A percentile compares a stretch with the other conserved stretches of the same genome.
phyloP scores from a whole-genome alignment of 2,888 invertebrate species.

The Pantelozetes paolii region DNA sequence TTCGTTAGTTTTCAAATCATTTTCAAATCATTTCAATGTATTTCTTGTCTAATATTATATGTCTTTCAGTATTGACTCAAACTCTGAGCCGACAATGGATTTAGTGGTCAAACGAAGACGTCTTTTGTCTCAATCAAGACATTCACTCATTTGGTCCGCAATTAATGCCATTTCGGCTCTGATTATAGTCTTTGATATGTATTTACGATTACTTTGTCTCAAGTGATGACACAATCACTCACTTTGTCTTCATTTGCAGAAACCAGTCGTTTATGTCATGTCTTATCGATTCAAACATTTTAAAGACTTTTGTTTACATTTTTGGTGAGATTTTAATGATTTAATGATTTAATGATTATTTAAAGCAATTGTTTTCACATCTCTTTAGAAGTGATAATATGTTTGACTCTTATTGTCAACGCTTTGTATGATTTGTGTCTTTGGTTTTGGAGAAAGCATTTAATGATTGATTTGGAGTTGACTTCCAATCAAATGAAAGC shows the following conservation, averaged over 20 bases:
- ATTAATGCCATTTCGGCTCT: constrained; percentile 36
- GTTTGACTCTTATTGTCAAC: constrained; percentile 36
- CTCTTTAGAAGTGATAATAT: constrained; percentile 17
- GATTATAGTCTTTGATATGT: constrained; percentile 42
- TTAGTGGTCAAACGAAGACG: constrained; percentile 18
- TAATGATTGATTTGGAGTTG: constrained; percentile 42
- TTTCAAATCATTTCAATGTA: too few relatives aligned
- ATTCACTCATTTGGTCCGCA: constrained; percentile 42
- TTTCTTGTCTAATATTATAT: too few relatives aligned
- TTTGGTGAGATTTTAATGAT: not conserved
- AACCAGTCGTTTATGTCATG: not conserved
- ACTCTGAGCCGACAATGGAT: too few relatives aligned
- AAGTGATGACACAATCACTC: not conserved
- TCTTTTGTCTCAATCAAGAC: constrained; percentile 40
- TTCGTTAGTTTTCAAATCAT: too few relatives aligned
- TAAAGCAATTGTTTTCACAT: not conserved
- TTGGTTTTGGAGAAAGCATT: constrained; percentile 39
- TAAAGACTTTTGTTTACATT: not conserved
- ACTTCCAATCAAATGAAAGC: constrained; percentile 31
- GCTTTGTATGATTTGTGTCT: constrained; percentile 36
- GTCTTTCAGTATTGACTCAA: too few relatives aligned
- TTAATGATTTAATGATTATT: not conserved
- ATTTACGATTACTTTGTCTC: not conserved
- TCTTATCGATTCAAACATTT: not conserved
- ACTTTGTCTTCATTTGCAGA: not conserved